phyloP scores from a whole-genome alignment of 1,140 invertebrate species.

The Gonatopus flavifemur region DNA sequence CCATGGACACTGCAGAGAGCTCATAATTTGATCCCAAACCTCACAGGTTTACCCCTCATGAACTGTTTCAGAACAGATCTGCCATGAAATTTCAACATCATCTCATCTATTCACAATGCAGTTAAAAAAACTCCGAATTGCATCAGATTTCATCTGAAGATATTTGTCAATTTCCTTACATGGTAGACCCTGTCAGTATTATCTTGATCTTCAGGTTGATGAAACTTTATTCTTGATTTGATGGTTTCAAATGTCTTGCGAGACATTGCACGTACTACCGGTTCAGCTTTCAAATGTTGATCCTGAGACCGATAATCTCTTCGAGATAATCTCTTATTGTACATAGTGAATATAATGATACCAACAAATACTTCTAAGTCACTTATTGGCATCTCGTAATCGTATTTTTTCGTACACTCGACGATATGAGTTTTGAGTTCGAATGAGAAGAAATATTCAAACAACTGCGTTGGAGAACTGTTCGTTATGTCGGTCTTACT shows the following conservation, averaged over 20 bases:
- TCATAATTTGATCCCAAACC: neutral
- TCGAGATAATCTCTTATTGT: neutral
- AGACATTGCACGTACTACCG: neutral
- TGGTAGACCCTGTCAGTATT: neutral
- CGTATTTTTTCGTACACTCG: neutral
- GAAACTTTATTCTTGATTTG: neutral
- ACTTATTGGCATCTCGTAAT: neutral
- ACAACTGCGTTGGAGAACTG: slow-evolving; percentile 1
- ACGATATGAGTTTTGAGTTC: neutral
- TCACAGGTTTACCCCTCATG: neutral
- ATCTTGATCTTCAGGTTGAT: neutral
- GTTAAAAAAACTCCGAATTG: too few species aligned
- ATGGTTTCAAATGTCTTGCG: neutral
- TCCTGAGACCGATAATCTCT: too few species aligned
- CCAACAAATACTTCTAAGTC: neutral
- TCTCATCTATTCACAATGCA: too few species aligned
- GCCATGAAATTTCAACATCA: neutral
- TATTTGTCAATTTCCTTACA: neutral
- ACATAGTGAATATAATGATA: neutral
- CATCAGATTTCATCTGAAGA: too few species aligned
- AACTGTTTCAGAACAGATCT: neutral
- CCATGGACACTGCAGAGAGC: neutral
- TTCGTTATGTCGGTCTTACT: neutral
- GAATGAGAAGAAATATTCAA: slow-evolving; percentile 1
- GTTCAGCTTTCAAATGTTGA: neutral